Conservation (phyloP, 2,797 vertebrate genomes). For the Esox masquinongy region DNA sequence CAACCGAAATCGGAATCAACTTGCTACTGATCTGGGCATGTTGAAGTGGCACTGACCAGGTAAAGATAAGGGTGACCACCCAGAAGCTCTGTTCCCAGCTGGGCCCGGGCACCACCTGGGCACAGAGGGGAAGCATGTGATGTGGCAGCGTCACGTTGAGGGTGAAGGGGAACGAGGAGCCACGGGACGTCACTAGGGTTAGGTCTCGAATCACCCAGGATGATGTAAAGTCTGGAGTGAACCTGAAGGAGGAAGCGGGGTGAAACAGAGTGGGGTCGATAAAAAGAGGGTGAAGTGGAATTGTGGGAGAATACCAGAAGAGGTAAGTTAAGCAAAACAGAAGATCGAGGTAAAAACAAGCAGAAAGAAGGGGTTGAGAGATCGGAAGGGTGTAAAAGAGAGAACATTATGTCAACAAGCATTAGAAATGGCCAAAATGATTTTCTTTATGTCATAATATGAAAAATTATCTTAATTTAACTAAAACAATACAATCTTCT, state of each 20-base stretch:
- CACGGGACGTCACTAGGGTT: slow-evolving; percentile 85
- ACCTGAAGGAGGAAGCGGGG: slow-evolving; percentile 68
- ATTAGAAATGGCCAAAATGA: neutral
- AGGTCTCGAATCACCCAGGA: slow-evolving; percentile 97
- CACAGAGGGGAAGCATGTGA: slow-evolving; percentile 93
- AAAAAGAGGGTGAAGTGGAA: neutral
- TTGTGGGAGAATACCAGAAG: neutral
- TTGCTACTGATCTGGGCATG: neutral
- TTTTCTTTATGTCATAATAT: neutral
- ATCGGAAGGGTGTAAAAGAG: neutral
- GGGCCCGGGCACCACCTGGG: slow-evolving; percentile 93
- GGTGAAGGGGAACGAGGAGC: slow-evolving; percentile 88
- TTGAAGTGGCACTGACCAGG: slow-evolving; percentile 77
- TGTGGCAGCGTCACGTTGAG: slow-evolving; percentile 97
- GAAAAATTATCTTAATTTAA: neutral
- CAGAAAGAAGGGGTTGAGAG: neutral
- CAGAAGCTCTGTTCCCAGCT: slow-evolving; percentile 98
- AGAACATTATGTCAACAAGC: neutral
- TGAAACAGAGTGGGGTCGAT: neutral
- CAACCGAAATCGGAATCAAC: neutral
- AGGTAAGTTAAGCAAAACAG: neutral
- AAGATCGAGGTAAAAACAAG: neutral
- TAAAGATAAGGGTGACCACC: slow-evolving; percentile 90
- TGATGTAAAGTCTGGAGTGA: slow-evolving; percentile 97
- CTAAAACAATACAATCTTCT: neutral